Conservation (phyloP, 2,888 invertebrate genomes). For the Rhaphigaster nebulosa region DNA sequence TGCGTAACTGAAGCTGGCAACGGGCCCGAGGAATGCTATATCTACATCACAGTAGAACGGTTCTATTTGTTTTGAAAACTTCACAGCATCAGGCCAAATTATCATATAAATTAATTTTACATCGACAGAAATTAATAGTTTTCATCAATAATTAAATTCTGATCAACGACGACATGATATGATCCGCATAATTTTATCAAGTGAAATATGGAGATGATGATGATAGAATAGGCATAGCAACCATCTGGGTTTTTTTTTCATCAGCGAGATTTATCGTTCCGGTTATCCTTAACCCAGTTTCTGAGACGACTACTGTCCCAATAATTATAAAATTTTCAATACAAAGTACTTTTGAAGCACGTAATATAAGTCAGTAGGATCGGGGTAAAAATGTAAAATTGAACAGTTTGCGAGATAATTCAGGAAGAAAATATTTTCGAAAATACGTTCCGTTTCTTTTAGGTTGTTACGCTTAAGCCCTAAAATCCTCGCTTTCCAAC, state of each 20-base stretch:
- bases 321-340: background rate
- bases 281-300: background rate
- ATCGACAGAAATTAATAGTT: background rate
- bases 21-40: background rate
- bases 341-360: no score
- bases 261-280: background rate
- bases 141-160: background rate
- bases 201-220: background rate
- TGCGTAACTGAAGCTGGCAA: slow-evolving; percentile 28
- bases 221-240: background rate
- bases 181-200: background rate
- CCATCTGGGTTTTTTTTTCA: background rate
- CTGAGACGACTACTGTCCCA: background rate
- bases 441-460: no score
- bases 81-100: background rate
- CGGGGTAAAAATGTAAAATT: no score
- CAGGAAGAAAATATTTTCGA: no score
- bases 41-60: background rate
- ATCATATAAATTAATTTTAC: background rate
- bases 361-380: no score
- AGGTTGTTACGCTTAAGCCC: no score
- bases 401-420: no score
- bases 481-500: no score
- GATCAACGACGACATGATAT: background rate
- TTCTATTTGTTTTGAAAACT: slow-evolving; percentile 18